Evolutionary conservation across 1,140 invertebrate species (phyloP).

Genomic region (Pteromalus puparum): DNA sequence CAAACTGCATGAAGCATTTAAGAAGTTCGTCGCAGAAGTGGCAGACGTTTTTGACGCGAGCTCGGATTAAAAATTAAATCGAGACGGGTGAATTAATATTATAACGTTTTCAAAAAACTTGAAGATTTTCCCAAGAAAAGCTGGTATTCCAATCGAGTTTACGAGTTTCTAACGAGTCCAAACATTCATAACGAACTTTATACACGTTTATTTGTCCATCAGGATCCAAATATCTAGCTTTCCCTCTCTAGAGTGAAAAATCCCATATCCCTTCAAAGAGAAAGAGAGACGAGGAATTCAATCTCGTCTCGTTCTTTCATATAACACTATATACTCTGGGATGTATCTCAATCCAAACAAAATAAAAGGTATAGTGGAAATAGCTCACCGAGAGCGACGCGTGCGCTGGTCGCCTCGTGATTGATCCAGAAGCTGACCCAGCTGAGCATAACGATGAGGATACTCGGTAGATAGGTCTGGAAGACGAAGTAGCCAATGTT

Average conservation of each 20-base stretch:
- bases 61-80: background rate
- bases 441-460: constrained; percentile 89
- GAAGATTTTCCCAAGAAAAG: background rate
- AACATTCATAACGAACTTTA: no score
- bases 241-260: background rate
- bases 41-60: background rate
- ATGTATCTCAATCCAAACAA: background rate
- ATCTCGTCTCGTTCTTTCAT: background rate
- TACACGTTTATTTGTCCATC: no score
- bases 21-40: background rate
- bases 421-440: constrained; percentile 94
- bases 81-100: background rate
- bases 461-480: constrained; percentile 88
- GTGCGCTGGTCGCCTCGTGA: constrained; percentile 87
- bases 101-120: background rate
- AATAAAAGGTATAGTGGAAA: background rate
- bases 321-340: background rate
- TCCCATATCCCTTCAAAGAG: background rate
- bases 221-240: no score
- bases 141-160: no score
- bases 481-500: constrained; percentile 91
- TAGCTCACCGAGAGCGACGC: constrained; percentile 83
- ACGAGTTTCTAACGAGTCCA: no score
- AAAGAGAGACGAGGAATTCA: background rate
- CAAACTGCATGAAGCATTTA: background rate